These are phyloP conservation scores for Propithecus deckenii DNA, from an alignment of 2,797 vertebrate genomes.

Conservation along the genomic window DNA sequence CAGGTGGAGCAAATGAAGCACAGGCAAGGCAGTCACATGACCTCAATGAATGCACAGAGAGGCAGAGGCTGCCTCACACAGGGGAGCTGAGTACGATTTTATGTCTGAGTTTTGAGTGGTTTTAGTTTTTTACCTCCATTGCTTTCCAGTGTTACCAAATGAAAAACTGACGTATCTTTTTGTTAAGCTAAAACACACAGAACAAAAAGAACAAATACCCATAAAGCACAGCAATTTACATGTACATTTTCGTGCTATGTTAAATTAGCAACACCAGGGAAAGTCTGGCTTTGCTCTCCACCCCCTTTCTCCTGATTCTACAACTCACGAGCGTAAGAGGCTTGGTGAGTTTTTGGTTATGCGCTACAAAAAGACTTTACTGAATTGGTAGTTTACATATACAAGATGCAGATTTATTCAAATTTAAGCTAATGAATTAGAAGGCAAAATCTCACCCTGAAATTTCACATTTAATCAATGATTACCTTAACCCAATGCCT, in stretches of 20 bases:
- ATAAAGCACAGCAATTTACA: background rate
- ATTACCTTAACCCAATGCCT: constrained; percentile 61
- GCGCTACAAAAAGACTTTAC: background rate
- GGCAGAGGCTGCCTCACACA: background rate
- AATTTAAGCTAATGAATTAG: constrained; percentile 64
- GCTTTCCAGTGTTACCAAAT: background rate
- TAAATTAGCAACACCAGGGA: background rate
- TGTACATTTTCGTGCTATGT: background rate
- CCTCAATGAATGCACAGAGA: background rate
- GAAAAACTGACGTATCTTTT: background rate
- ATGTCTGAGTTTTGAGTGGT: background rate
- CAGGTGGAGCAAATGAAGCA: background rate
- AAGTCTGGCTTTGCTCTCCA: constrained; percentile 21
- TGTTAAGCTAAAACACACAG: background rate
- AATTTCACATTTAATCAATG: constrained; percentile 65
- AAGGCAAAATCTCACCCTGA: constrained; percentile 39
- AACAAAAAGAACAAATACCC: background rate
- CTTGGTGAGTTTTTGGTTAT: background rate
- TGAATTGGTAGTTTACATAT: constrained; percentile 45
- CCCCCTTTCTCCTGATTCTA: background rate
- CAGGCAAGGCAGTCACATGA: background rate
- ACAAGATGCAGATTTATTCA: constrained; percentile 63
- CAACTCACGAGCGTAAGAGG: constrained; percentile 13
- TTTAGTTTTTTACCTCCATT: background rate
- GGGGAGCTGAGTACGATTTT: background rate